Base-by-base conservation (phyloP, 1,140 invertebrate species). In the Palaemon carinicauda region DNA sequence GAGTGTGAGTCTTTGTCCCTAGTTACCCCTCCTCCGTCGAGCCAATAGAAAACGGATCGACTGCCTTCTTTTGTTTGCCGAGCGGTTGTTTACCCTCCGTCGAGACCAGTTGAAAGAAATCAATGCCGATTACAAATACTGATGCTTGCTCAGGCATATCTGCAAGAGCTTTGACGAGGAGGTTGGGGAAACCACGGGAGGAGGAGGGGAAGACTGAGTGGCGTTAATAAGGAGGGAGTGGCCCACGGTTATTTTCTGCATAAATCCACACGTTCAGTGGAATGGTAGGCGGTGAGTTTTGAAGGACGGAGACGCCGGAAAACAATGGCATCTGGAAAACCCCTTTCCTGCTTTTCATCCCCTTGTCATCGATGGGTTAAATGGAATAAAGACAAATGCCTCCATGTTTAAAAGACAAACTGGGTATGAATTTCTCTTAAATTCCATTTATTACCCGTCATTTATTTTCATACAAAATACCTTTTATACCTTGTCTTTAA, bases 11-110 rank as follows among this genome's bases (percentile, higher is more conserved):
- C 74, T 17, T 77, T 77, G 51, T 33, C n/a, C 10, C 33, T 50
- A 77, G 74, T 50, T 50, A 51, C 74, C 74, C 74, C 31, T 50
- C 50, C 74, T 21, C 74, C 33, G 14, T 12, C n/a, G 17, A 27
- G 74, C 74, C 74, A 77, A 77, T 77, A 77, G 74, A 77, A 77
- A 77, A 77, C n/a, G 74, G 74, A 77, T 77, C 74, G 51, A 51
- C 41, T 51, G 74, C 19, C 19, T 51, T 51, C 21, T 27, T n/a
- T 77, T 77, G 41, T 33, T 77, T 50, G 19, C 17, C 4, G 74
- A n/a, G 17, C 1, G 21, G 41, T 51, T 24, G 19, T 77, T 33
- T 33, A 51, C 21, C 21, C 19, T n/a, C 31, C 24, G 50, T 21
- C n/a, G 31, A 21, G 33, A 15, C 0, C 15, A 77, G 33, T 19